Percentiles rank a stretch among this genome's conserved stretches.
Evolutionary conservation across 2,113 vertebrate genomes (phyloP).

Genomic region (Chlamydotis undulata): DNA sequence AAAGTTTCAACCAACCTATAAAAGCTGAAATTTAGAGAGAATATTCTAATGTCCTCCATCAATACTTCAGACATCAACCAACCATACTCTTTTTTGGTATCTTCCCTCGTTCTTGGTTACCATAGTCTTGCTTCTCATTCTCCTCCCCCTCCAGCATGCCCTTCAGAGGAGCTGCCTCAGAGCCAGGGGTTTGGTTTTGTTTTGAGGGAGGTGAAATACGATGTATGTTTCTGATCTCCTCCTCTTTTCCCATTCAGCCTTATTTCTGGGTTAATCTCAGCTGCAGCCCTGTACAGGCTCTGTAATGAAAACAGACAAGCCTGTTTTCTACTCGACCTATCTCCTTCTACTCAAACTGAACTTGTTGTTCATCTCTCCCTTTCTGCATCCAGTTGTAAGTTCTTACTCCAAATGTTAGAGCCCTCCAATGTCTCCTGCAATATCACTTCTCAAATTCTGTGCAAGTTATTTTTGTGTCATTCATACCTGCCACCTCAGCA

Average conservation of each 20-base stretch:
- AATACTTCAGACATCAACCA: background rate
- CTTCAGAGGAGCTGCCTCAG: background rate
- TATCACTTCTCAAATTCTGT: background rate
- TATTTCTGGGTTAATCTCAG: constrained; percentile 15
- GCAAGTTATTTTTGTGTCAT: background rate
- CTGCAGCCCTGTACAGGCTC: background rate
- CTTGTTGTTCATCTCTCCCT: background rate
- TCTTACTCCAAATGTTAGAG: background rate
- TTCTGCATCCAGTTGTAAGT: background rate
- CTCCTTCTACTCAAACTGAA: background rate
- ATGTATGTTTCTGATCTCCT: background rate
- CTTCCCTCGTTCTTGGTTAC: background rate
- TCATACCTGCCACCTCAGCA: background rate
- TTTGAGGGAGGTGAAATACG: background rate
- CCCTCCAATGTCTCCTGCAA: background rate
- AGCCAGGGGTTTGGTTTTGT: background rate
- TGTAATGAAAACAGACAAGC: background rate
- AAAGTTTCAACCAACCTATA: background rate
- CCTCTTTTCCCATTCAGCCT: background rate
- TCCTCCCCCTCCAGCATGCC: background rate
- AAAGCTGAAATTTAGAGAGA: background rate
- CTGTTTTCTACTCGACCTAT: background rate
- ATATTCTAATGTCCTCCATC: background rate
- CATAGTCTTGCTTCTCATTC: background rate
- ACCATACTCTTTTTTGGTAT: background rate